Evolutionary conservation across 53 echinoderm and acorn worm genomes (phyloP), one percentile per base, ranked within the genome.

Genomic region (Astropecten irregularis): DNA sequence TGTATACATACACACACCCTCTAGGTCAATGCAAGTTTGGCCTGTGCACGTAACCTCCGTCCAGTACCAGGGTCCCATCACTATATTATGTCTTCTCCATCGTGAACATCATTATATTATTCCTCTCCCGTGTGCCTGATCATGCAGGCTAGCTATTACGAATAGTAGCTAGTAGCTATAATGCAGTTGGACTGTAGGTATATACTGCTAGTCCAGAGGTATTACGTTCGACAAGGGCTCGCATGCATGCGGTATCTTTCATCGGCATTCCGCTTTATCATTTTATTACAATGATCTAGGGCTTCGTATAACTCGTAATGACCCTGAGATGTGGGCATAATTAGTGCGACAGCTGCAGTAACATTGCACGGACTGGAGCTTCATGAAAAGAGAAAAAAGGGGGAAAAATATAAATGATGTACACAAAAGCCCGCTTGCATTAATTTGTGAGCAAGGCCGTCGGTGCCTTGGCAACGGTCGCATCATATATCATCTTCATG

Each of bases 291-390:
- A 79, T 60, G 28, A 44, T 20, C 21, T 29, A 79, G 13, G 28
- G 61, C 39, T 62, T n/a, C n/a, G n/a, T 61, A 79, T 48, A 79
- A 79, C 62, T 40, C 27, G 42, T 46, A 48, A 62, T 62, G 79
- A 79, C 79, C 62, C 47, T 62, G 79, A 23, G 48, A 14, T 46
- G 5, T 22, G 18, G 42, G 61, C 79, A 79, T 79, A 60, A 79
- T 79, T 79, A 79, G 48, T 31, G 62, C 11, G 79, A 79, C 79
- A 79, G 79, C 79, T 79, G 79, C 28, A 44, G 61, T 61, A 79
- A 79, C 33, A 79, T 62, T 46, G 61, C 76, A 56, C 56, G 58
- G 20, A n/a, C n/a, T 40, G 58, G 40, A 32, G 26, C 55, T 37
- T 40, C 55, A 76, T 76, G 40, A 76, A 76, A 76, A 8, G 14